Evolutionary conservation across 2,888 invertebrate species (phyloP), one percentile per base, ranked within the genome.

Genomic region (Troglohyphantes excavatus): DNA sequence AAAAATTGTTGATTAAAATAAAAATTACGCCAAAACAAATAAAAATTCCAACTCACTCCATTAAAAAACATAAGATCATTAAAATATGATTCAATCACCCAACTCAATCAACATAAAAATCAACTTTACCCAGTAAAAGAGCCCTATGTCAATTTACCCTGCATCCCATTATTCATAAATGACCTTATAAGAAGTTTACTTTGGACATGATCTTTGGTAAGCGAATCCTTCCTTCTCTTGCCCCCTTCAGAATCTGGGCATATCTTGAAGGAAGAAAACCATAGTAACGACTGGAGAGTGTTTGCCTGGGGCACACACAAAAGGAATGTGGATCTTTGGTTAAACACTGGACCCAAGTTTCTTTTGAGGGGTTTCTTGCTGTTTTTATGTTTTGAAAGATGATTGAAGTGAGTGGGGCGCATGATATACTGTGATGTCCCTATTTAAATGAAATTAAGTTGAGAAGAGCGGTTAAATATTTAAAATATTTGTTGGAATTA

Each of bases 131-230:
- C 33, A 46, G n/a, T n/a, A 26, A 46, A 72, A 26, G 19, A 27
- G 2, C 27, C 26, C 21, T 26, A n/a, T 17, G 53, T 27, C 72
- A 46, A 72, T 72, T 26, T 72, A n/a, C 27, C n/a, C 26, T 13
- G 72, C 23, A 26, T 17, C 46, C 17, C 46, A 72, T 72, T 72
- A 72, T 72, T 53, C 46, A 72, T 72, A 53, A 72, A 72, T 23
- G 13, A 26, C 5, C 27, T 7, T 27, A n/a, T 11, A 46, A 46
- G 46, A 72, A 46, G 72, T 72, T 72, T 72, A n/a, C 72, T n/a
- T 27, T 26, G 72, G 26, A 23, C 17, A 7, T 46, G 46, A 53
- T 72, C 72, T 43, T 26, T n/a, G 26, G 23, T 7, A 46, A 53
- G n/a, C 39, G 9, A 39, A 26, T n/a, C 11, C 17, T 53, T n/a